Conservation (phyloP, 2,797 vertebrate genomes). For the Lagorchestes hirsutus region DNA sequence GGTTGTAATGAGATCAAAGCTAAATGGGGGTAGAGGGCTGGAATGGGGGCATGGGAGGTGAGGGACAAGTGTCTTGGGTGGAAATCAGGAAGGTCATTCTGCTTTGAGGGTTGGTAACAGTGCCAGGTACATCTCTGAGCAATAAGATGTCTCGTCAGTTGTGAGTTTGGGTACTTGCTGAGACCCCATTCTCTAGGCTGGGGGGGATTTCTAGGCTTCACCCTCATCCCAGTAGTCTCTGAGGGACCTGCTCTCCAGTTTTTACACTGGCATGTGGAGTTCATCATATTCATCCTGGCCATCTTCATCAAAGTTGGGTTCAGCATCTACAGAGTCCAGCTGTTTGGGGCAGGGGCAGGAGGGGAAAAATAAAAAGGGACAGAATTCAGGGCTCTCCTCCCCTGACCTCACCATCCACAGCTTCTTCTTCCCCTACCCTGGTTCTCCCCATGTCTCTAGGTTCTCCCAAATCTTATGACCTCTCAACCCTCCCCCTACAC, state of each 20-base stretch:
- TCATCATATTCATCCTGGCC: conserved; percentile 98
- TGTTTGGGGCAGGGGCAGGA: conserved; percentile 75
- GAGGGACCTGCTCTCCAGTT: conserved; percentile 17
- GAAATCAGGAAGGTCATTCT: conserved; percentile 23
- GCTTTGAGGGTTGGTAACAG: conserved; percentile 36
- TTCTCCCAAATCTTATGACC: neutral
- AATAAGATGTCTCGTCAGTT: neutral
- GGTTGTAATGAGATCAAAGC: conserved; percentile 79
- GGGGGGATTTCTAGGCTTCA: neutral
- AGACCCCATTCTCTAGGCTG: conserved; percentile 38
- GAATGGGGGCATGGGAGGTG: conserved; percentile 23
- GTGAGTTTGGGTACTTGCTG: neutral
- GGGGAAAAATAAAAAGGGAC: conserved; percentile 22
- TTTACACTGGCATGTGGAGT: conserved; percentile 98
- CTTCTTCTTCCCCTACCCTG: conserved; percentile 22
- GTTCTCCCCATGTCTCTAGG: neutral
- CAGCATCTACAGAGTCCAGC: conserved; percentile 96
- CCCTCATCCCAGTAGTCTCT: conserved; percentile 3
- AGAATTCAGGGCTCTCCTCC: neutral
- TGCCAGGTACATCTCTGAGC: conserved; percentile 60
- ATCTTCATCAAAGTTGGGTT: conserved; percentile 97
- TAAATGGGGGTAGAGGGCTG: conserved; percentile 47
- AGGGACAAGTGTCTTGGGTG: neutral
- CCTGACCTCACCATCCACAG: conserved; percentile 70
- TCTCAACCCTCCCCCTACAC: neutral